A percentile compares a stretch with the other conserved stretches of the same genome.
These are phyloP conservation scores for Brachyalestes nurse DNA, from an alignment of 2,797 vertebrate species.

Conservation along the genomic window DNA sequence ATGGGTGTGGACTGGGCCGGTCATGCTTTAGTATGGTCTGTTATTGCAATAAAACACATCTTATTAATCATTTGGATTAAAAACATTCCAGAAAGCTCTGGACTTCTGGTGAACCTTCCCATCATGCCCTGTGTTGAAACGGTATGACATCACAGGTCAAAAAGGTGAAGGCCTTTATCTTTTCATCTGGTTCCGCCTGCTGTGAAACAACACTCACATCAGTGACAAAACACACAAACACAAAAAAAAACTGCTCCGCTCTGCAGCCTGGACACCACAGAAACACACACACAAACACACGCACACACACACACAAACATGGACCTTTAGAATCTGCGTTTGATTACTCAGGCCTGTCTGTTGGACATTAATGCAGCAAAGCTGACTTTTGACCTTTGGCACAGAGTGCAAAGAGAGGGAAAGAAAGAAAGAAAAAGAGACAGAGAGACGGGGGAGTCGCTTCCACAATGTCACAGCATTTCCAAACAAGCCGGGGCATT, in stretches of 20 bases:
- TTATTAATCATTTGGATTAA: too few species aligned
- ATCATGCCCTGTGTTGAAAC: background rate
- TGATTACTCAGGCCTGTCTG: background rate
- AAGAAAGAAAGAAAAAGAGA: background rate
- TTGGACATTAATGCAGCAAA: background rate
- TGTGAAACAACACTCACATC: too few species aligned
- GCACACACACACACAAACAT: background rate
- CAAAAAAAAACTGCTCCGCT: too few species aligned
- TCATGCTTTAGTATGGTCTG: too few species aligned
- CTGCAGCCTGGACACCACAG: too few species aligned
- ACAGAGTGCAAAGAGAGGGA: background rate
- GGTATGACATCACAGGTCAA: conserved; percentile 17
- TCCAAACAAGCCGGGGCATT: conserved; percentile 46
- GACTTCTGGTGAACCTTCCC: too few species aligned
- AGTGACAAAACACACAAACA: too few species aligned
- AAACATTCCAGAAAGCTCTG: too few species aligned
- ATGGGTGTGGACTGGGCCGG: background rate
- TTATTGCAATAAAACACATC: too few species aligned
- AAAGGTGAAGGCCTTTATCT: background rate
- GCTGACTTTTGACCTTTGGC: background rate
- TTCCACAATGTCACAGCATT: background rate
- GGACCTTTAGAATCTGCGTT: background rate
- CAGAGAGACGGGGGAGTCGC: background rate
- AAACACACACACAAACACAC: too few species aligned
- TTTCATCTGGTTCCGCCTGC: background rate